phyloP scores from a whole-genome alignment of 2,797 vertebrate species.

The Tangara arthus region DNA sequence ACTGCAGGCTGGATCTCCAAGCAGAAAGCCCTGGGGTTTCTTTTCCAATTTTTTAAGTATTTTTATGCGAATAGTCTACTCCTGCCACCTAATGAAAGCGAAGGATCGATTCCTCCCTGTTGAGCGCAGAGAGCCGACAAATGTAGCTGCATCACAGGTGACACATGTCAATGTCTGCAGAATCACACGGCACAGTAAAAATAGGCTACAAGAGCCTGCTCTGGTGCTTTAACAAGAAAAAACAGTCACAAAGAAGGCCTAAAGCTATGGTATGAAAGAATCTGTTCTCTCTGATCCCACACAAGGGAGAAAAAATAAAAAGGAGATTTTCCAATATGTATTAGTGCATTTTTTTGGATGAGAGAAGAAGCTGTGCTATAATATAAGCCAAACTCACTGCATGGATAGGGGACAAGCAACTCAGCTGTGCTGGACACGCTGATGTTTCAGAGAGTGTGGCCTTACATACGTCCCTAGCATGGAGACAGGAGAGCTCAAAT shows the following conservation, averaged over 20 bases:
- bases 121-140: slow-evolving; percentile 55
- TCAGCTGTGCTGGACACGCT: not conserved
- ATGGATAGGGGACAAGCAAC: slow-evolving; percentile 4
- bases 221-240: slow-evolving; percentile 62
- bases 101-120: slow-evolving; percentile 63
- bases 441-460: not conserved
- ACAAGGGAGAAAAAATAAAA: slow-evolving; percentile 54
- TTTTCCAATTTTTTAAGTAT: slow-evolving; percentile 38
- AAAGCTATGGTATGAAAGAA: slow-evolving; percentile 65
- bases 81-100: slow-evolving; percentile 63
- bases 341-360: slow-evolving; percentile 39
- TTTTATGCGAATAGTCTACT: slow-evolving; percentile 66
- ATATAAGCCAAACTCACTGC: slow-evolving; percentile 27
- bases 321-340: slow-evolving; percentile 58
- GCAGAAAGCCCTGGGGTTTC: slow-evolving; percentile 63
- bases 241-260: slow-evolving; percentile 62
- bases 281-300: slow-evolving; percentile 54
- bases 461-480: not conserved
- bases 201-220: slow-evolving; percentile 46
- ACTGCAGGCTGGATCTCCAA: slow-evolving; percentile 50
- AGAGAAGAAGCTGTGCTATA: slow-evolving; percentile 47
- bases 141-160: slow-evolving; percentile 64
- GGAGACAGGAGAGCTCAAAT: not conserved
- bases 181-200: slow-evolving; percentile 65
- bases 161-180: slow-evolving; percentile 62